These are phyloP conservation scores for Sternarchorhynchus goeldii DNA, from an alignment of 2,797 vertebrate species.

Conservation along the genomic window DNA sequence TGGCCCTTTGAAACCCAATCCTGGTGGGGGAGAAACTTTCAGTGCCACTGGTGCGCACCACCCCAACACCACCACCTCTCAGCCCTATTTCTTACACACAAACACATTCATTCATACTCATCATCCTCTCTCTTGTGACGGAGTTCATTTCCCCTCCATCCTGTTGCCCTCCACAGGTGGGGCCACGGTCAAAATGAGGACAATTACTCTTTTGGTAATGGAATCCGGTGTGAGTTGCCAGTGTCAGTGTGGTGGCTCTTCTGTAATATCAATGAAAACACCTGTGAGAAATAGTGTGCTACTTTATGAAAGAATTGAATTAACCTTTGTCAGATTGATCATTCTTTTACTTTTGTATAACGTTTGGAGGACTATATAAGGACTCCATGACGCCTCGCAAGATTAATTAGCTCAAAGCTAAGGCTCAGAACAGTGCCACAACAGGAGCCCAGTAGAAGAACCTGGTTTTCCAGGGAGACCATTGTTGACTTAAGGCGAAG, in stretches of 20 bases:
- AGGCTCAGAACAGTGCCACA: conserved; percentile 31
- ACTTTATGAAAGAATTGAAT: not conserved
- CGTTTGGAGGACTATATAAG: not conserved
- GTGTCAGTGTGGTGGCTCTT: not conserved
- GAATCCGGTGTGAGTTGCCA: not conserved
- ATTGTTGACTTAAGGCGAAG: conserved; percentile 38
- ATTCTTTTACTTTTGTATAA: not conserved
- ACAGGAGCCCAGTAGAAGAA: conserved; percentile 23
- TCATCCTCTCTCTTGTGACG: conserved; percentile 11
- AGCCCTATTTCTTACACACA: conserved; percentile 18
- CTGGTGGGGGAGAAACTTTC: conserved; percentile 26
- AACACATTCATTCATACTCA: conserved; percentile 25
- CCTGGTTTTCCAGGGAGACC: conserved; percentile 27
- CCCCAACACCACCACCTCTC: not conserved
- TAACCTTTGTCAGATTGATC: not conserved
- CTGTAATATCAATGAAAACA: not conserved
- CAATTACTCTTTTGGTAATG: not conserved
- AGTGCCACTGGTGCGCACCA: conserved; percentile 24
- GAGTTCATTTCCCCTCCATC: not conserved
- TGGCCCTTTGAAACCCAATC: conserved; percentile 43
- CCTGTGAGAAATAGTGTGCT: conserved; percentile 6
- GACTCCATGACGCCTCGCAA: not conserved
- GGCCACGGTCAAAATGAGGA: not conserved
- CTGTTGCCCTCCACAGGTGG: not conserved
- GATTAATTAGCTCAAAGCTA: conserved; percentile 33